phyloP scores from a whole-genome alignment of 2,113 vertebrate genomes.

The Callaeas wilsoni region DNA sequence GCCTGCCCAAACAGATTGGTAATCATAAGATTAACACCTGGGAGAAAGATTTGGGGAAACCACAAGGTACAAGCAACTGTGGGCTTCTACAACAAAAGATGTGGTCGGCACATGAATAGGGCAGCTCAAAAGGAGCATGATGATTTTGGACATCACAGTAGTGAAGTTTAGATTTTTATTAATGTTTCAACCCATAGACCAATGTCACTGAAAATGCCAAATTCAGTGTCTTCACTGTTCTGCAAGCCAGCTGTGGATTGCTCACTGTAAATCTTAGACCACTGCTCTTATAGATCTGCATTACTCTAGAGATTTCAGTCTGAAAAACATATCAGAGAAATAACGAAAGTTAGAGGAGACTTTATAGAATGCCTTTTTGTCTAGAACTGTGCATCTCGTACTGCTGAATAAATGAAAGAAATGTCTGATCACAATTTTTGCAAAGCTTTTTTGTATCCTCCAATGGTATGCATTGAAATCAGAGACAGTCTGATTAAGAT shows the following conservation, averaged over 20 bases:
- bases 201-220: background rate
- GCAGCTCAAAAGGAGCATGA: background rate
- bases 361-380: background rate
- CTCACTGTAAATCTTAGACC: background rate
- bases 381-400: accelerated
- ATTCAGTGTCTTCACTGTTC: background rate
- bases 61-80: background rate
- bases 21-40: background rate
- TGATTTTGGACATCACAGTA: background rate
- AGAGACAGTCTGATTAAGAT: background rate
- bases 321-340: background rate
- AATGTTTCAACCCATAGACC: background rate
- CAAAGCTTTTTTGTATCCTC: background rate
- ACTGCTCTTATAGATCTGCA: background rate
- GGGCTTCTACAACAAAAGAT: background rate
- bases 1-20: background rate
- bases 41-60: background rate
- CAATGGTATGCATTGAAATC: background rate
- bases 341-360: background rate
- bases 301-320: background rate
- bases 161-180: background rate
- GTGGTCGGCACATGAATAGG: background rate
- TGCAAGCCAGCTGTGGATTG: background rate
- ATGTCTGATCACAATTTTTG: background rate
- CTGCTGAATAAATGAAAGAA: background rate